Evolutionary conservation across 1,140 invertebrate genomes (phyloP).

Genomic region (Stegodyphus dumicola): DNA sequence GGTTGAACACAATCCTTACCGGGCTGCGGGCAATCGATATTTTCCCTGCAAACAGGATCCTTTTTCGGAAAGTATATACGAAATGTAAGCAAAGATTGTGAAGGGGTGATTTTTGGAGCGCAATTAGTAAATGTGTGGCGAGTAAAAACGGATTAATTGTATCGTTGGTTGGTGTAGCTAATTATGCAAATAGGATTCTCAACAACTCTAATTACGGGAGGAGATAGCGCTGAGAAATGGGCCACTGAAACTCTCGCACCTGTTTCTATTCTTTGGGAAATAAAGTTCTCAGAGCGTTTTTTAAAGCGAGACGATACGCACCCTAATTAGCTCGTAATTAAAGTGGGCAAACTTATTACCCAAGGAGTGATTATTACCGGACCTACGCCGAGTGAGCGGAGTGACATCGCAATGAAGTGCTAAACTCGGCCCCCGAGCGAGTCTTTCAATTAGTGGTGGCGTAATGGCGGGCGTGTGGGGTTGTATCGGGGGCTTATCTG

Average conservation of each 20-base stretch:
- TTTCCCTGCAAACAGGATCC: neutral
- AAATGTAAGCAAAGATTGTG: neutral
- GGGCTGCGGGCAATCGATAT: conserved; percentile 16
- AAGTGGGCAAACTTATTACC: conserved; percentile 15
- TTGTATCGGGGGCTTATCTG: conserved; percentile 51
- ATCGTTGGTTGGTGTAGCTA: conserved; percentile 25
- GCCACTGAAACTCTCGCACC: conserved; percentile 16
- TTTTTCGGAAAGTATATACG: neutral
- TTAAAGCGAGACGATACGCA: neutral
- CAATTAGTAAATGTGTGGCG: conserved; percentile 17
- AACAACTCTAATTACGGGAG: conserved; percentile 49
- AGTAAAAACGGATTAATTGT: conserved; percentile 59
- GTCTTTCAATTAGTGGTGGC: conserved; percentile 56
- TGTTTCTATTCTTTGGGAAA: conserved; percentile 27
- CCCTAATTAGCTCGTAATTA: conserved; percentile 14
- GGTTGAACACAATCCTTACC: conserved; percentile 18
- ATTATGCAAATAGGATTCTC: conserved; percentile 56
- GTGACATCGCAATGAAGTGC: conserved; percentile 35
- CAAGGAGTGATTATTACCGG: neutral
- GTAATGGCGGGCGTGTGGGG: conserved; percentile 43
- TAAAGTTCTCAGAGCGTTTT: conserved; percentile 45
- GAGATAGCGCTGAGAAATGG: neutral
- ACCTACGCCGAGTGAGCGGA: neutral
- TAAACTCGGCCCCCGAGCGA: neutral
- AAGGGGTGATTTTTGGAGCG: conserved; percentile 19